These are phyloP conservation scores for Schizopygopsis pylzovi DNA, from an alignment of 2,797 vertebrate species.

Conservation along the genomic window DNA sequence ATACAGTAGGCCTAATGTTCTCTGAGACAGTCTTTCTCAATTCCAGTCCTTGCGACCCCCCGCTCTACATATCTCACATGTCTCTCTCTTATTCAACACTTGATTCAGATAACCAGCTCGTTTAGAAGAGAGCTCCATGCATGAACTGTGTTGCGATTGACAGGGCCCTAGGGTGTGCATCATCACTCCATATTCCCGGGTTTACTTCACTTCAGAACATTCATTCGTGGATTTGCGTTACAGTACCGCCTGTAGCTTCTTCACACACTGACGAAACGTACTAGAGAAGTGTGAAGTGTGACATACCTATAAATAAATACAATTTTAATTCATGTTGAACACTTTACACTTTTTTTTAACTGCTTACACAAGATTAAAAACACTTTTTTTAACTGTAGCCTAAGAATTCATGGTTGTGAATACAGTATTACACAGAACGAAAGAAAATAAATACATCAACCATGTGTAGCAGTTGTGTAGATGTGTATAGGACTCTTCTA, in stretches of 20 bases:
- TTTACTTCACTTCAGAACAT: background rate
- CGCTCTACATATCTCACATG: background rate
- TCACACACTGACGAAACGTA: background rate
- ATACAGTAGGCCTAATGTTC: background rate
- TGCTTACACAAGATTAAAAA: background rate
- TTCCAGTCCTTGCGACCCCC: too few species aligned
- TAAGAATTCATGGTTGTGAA: too few species aligned
- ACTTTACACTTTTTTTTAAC: background rate
- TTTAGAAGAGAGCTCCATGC: background rate
- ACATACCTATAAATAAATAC: too few species aligned
- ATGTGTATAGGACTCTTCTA: too few species aligned
- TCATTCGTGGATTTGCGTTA: background rate
- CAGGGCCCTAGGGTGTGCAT: background rate
- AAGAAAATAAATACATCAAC: too few species aligned
- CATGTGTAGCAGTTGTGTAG: too few species aligned
- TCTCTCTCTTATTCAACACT: background rate
- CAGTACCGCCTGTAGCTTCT: background rate
- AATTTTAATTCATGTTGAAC: background rate
- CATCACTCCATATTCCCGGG: background rate
- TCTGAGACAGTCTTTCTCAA: background rate
- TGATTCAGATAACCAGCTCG: background rate
- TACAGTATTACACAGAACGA: too few species aligned
- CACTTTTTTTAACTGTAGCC: too few species aligned
- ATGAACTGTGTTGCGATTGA: background rate
- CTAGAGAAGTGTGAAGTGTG: too few species aligned